Base-by-base conservation (phyloP, 2,888 invertebrate genomes). In the Caradrina kadenii region DNA sequence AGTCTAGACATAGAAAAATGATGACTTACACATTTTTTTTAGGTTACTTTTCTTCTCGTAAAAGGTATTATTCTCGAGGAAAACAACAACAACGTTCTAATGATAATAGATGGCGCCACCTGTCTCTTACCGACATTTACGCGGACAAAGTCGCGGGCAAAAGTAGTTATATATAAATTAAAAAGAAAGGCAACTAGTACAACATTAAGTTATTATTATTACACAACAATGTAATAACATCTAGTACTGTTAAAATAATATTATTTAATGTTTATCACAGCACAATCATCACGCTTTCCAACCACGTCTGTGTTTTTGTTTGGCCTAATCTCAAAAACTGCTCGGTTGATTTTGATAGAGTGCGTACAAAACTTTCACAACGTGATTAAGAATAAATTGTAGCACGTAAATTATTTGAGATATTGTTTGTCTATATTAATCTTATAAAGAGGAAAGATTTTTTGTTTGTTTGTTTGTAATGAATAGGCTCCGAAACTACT, bases 211-310 rank as follows among this genome's bases (percentile, higher is more conserved):
- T 63, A 60, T n/a, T n/a, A n/a, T n/a, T n/a, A n/a, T 21, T 8
- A 7, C 7, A 48, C 19, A 49, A 22, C 58, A 17, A 15, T 61
- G 49, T 26, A 49, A 59, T 48, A 48, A 39, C 42, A n/a, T 21
- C 1, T 35, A n/a, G n/a, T n/a, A 50, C 42, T 45, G 52, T 56
- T 48, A 58, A 31, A 35, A 64, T 48, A 45, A n/a, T 45, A 31
- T 62, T 58, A 64, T 50, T 69, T 64, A 61, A 64, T 49, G 19
- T 45, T 39, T 61, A 74, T 75, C 69, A 50, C n/a, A 58, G 21
- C 6, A 73, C n/a, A n/a, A 73, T 73, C 75, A 50, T 10, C 58
- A 69, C 75, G 74, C 74, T 74, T 69, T 54, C 63, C 15, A 26
- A 45, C n/a, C 60, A 52, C 52, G 55, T 58, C 45, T 50, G n/a